Evolutionary conservation across 2,113 vertebrate genomes (phyloP), one percentile per base, ranked within the genome.

Genomic region (Myocastor coypus): DNA sequence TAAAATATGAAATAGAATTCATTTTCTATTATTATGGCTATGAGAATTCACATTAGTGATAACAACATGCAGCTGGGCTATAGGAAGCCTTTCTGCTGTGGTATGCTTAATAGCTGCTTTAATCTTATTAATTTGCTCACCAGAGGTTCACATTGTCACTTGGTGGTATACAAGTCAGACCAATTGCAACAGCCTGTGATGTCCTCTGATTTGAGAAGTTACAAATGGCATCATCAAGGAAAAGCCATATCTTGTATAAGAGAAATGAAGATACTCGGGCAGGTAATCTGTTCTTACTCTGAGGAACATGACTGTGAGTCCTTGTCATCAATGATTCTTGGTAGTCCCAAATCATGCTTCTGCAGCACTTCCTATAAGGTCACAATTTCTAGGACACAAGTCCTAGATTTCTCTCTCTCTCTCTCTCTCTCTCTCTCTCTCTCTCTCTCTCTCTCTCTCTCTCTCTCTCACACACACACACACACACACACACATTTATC

Each of bases 1-100:
- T 95, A 87, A 93, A 87, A 94, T 96, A 96, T 63, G 40, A 93
- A 97, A 68, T 84, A 20, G 37, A 78, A 68, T 52, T 95, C 59
- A 87, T 92, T 96, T 96, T 92, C 81, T 95, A 14, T 96, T 80
- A 63, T 64, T 94, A 83, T 0, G 0, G 83, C 68, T 64, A 28
- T 81, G 73, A 95, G 64, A 75, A 84, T 57, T 87, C 81, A 46
- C 42, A 42, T 80, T 89, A 84, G 37, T 66, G 89, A 59, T 92
- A 46, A 87, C 63, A 87, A 7, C 17, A 20, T 92, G n/a, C 37
- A 61, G 30, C 77, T 57, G 66, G 68, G 40, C 5, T 5, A 42
- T 22, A 69, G 87, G 86, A 40, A 22, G n/a, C 73, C 52, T 50
- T 80, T 63, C 52, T 91, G 69, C 68, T 50, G 26, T 1, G 6